These are phyloP conservation scores for Anguilla anguilla DNA, from an alignment of 2,797 vertebrate species.

Conservation along the genomic window DNA sequence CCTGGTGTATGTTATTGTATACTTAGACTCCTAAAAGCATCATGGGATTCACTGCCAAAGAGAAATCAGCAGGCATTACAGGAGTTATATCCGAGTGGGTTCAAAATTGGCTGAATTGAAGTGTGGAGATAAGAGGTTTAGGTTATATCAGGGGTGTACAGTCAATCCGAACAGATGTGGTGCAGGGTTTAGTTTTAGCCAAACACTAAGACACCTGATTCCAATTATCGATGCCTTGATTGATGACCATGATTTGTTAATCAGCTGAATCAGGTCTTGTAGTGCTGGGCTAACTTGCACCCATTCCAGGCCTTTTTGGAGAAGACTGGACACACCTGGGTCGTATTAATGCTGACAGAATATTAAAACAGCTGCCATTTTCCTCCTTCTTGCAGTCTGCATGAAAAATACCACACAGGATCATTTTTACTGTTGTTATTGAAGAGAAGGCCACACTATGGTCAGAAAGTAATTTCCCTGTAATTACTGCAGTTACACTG, in stretches of 20 bases:
- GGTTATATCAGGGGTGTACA: too few species aligned
- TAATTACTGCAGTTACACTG: slow-evolving; percentile 54
- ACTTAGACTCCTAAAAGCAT: neutral
- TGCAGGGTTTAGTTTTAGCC: too few species aligned
- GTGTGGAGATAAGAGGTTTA: too few species aligned
- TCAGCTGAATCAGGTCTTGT: too few species aligned
- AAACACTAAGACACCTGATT: too few species aligned
- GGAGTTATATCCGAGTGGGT: neutral
- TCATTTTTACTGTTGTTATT: neutral
- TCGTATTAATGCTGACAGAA: neutral
- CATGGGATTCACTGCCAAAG: neutral
- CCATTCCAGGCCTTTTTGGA: neutral
- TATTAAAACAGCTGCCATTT: neutral
- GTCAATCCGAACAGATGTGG: too few species aligned
- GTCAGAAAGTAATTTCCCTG: slow-evolving; percentile 23
- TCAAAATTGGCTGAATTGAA: neutral
- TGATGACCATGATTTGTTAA: too few species aligned
- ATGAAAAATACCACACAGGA: neutral
- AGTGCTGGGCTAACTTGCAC: too few species aligned
- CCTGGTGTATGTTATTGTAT: neutral
- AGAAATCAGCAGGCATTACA: neutral
- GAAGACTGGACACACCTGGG: neutral
- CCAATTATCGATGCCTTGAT: too few species aligned
- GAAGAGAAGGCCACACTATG: neutral
- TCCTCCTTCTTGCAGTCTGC: neutral